These are phyloP conservation scores for Macaca mulatta DNA, from an alignment of 2,113 vertebrate species.

Conservation along the genomic window DNA sequence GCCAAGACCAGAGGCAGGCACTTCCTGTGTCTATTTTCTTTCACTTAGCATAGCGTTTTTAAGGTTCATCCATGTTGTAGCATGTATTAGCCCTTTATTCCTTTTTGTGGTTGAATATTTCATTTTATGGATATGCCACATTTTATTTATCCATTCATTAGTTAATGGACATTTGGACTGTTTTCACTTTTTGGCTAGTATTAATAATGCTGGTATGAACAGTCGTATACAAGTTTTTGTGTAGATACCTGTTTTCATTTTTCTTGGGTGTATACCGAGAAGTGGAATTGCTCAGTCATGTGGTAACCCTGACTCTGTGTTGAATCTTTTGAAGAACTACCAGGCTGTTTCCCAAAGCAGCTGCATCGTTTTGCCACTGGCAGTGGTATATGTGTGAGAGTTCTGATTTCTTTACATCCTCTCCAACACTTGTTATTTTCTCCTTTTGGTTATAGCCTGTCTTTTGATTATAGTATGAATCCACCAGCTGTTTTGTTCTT, in stretches of 20 bases:
- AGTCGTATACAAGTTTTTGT: not conserved
- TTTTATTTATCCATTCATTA: not conserved
- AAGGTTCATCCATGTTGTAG: not conserved
- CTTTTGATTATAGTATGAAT: not conserved
- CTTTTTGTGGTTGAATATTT: not conserved
- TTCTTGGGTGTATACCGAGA: not conserved
- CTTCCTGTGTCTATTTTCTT: not conserved
- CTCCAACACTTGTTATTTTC: not conserved
- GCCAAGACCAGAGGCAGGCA: too few species aligned
- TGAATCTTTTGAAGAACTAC: not conserved
- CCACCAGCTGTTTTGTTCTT: not conserved
- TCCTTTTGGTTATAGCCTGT: not conserved
- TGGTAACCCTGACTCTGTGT: not conserved
- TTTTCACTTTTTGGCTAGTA: not conserved
- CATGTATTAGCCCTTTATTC: not conserved
- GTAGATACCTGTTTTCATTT: not conserved
- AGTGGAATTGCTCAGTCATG: not conserved
- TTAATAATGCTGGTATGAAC: not conserved
- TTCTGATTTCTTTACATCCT: not conserved
- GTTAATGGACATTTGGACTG: not conserved
- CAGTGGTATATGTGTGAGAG: not conserved
- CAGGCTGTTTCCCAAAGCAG: not conserved
- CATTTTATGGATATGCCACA: not conserved
- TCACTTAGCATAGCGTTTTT: constrained; percentile 19
- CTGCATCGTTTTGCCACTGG: not conserved